Base-by-base conservation (phyloP, 1,140 invertebrate genomes). In the Macrotrachela quadricornifera region DNA sequence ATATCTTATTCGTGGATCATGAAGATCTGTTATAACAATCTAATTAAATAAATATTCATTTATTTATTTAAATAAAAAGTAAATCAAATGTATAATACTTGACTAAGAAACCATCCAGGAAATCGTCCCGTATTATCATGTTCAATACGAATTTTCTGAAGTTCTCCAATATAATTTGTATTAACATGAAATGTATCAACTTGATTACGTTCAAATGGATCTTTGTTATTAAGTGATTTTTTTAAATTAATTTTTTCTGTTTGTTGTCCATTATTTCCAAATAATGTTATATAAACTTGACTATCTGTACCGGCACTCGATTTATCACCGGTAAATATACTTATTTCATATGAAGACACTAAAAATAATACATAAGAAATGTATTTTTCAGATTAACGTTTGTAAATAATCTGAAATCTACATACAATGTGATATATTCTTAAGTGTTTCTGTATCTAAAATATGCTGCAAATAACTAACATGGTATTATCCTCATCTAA, bases 121-220 rank as follows among this genome's bases (percentile, higher is more conserved):
- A 54, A 62, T n/a, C 64, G 47, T 18, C 69, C 69, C n/a, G 61
- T 64, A 49, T 70, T 68, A 57, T 71, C 69, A 57, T 71, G 69
- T 46, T 69, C 64, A 17, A 71, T 61, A 44, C 59, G 55, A 1
- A 71, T 57, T 58, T 70, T 70, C 10, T 54, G 63, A 59, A 71
- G 60, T 12, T 63, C 63, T 30, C 68, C 69, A 39, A 70, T 65
- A 61, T 66, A 68, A 39, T 61, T 64, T 14, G 63, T 55, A 41
- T 62, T 61, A 11, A 70, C 46, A 40, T 57, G 60, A 49, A 71
- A 70, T 0, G 61, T 57, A 48, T 64, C 63, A 51, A 61, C 69
- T 53, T 56, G 58, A 21, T 61, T 61, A 47, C 56, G 51, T 30
- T 62, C 52, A 51, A 71, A 71, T 43, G 56, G 46, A 18, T 55